Conservation (phyloP, 2,888 invertebrate genomes). For the Cenopis cana region DNA sequence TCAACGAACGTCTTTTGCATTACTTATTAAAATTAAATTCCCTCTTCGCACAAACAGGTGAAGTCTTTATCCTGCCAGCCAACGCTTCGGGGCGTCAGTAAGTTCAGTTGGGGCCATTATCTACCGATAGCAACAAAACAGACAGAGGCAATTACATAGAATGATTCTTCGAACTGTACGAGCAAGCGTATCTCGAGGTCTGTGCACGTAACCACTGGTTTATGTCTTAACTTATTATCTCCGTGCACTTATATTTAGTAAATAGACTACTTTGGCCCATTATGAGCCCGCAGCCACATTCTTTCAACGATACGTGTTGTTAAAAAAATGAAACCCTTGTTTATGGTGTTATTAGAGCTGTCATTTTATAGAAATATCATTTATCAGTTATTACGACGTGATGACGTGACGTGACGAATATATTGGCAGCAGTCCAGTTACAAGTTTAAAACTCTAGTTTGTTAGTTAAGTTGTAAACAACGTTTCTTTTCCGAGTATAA, state of each 20-base stretch:
- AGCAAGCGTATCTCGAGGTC: constrained; percentile 31
- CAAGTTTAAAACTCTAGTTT: constrained; percentile 10
- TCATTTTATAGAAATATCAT: constrained; percentile 33
- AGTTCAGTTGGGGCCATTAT: constrained; percentile 16
- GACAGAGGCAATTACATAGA: constrained; percentile 39
- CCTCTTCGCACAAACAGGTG: constrained; percentile 12
- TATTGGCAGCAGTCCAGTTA: constrained; percentile 10
- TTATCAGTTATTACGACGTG: constrained; percentile 35
- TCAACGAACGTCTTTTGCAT: neutral
- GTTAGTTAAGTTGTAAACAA: constrained; percentile 18
- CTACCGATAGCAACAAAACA: constrained; percentile 37
- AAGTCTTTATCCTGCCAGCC: constrained; percentile 27
- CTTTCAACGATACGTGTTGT: constrained; percentile 19
- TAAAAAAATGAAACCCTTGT: constrained; percentile 29
- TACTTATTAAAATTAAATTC: neutral
- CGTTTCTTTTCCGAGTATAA: neutral
- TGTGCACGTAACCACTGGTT: constrained; percentile 35
- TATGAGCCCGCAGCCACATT: constrained; percentile 30
- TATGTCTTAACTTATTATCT: constrained; percentile 45
- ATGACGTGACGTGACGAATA: constrained; percentile 8
- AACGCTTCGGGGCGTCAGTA: constrained; percentile 17
- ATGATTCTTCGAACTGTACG: constrained; percentile 40
- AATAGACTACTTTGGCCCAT: constrained; percentile 38
- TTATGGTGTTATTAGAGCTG: constrained; percentile 33
- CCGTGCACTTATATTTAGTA: constrained; percentile 40